Percentiles rank a stretch among this genome's conserved stretches.
Evolutionary conservation across 2,113 vertebrate genomes (phyloP).

Genomic region (Cryptoleucopteryx plumbea): DNA sequence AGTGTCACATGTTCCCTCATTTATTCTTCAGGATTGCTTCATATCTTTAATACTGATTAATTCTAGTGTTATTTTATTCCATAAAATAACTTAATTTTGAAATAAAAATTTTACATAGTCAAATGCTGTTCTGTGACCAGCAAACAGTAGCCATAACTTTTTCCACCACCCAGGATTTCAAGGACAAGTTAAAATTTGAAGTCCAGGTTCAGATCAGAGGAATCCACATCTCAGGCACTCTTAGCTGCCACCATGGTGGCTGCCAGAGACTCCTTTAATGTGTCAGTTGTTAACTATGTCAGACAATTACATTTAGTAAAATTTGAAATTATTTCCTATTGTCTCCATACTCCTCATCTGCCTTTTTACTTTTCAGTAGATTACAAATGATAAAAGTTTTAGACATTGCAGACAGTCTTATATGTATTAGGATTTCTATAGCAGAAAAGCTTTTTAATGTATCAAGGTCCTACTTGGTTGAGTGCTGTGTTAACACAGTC

Average conservation of each 20-base stretch:
- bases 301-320: neutral
- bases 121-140: neutral
- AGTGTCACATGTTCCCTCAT: neutral
- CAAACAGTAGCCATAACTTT: neutral
- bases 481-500: neutral
- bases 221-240: neutral
- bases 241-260: neutral
- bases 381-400: neutral
- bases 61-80: neutral
- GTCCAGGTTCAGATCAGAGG: constrained; percentile 4
- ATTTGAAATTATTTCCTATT: neutral
- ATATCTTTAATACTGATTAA: neutral
- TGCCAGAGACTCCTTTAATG: constrained; percentile 30
- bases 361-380: neutral
- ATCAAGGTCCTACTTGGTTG: neutral
- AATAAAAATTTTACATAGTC: neutral
- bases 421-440: neutral
- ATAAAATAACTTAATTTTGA: neutral
- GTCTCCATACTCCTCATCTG: neutral
- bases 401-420: neutral
- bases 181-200: neutral
- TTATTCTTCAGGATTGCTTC: neutral
- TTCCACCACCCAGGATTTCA: neutral
- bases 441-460: neutral
- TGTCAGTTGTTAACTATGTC: constrained; percentile 25